Base-by-base conservation (phyloP, 2,797 vertebrate genomes). In the Crenichthys baileyi region DNA sequence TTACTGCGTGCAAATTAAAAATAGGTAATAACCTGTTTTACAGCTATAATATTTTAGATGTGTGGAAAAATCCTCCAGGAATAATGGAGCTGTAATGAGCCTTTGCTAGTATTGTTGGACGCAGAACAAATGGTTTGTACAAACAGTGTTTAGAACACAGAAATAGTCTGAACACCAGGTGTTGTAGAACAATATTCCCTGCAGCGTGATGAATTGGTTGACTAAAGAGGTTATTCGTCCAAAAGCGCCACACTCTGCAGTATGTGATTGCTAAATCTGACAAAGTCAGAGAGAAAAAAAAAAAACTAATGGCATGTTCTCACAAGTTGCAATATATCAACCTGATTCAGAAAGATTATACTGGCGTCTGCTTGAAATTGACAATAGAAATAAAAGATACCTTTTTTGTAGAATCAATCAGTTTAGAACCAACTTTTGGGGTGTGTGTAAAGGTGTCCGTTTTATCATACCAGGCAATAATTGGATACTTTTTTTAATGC, bases 171-270 rank as follows among this genome's bases (percentile, higher is more conserved):
- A 95, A 95, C 95, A 95, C 95, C 95, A 96, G 95, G 96, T 96
- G 96, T 93, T 95, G 93, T 91, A 93, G 90, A 95, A 95, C 95
- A 95, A 94, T 95, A 95, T 95, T 95, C 95, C 95, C 95, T 93
- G 95, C 94, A 92, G 95, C 93, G 95, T 96, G 95, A 96, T 96
- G 94, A 96, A 96, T 96, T 94, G 95, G 93, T 95, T 90, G 92
- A 95, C 94, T 95, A 95, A 96, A 96, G 94, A 94, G 94, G 94
- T 94, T 94, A 94, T 95, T 96, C 94, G 95, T 95, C 95, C 95
- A 94, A 95, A 94, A 94, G 91, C 91, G 88, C 85, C 91, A 78
- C 90, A 94, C 91, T 94, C 91, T 93, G 93, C 93, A 93, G 88
- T 90, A 84, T 89, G 90, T 91, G 90, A 95, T 91, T 85, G 92